These are phyloP conservation scores for Agapostemon virescens DNA, from an alignment of 2,888 invertebrate species.

Conservation along the genomic window DNA sequence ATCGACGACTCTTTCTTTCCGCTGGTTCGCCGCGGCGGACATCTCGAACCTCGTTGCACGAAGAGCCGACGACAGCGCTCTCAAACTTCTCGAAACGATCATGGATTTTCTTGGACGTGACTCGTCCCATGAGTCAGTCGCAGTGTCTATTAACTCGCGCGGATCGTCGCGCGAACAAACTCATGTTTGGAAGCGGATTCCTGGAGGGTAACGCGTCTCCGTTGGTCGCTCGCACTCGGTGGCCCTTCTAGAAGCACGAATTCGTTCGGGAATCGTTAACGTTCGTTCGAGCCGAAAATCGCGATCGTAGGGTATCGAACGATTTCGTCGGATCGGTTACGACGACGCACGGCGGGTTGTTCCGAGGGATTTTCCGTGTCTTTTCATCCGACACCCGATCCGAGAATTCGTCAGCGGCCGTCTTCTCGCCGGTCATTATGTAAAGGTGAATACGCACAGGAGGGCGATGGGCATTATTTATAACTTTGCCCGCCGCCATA, in stretches of 20 bases:
- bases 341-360: neutral
- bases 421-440: constrained; percentile 57
- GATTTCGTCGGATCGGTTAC: neutral
- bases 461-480: constrained; percentile 62
- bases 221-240: neutral
- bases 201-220: neutral
- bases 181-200: neutral
- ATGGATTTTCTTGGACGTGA: neutral
- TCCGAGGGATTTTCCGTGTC: constrained; percentile 37
- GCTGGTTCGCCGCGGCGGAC: neutral
- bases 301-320: constrained; percentile 40
- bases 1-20: neutral
- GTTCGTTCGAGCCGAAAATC: constrained; percentile 28
- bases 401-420: constrained; percentile 55
- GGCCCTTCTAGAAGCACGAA: neutral
- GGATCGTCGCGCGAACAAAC: neutral
- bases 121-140: neutral
- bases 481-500: constrained; percentile 58
- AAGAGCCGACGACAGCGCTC: neutral
- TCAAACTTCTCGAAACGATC: neutral
- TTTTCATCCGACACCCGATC: constrained; percentile 55
- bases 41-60: neutral
- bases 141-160: neutral
- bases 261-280: neutral
- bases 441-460: constrained; percentile 58